Base-by-base conservation (phyloP, 2,113 vertebrate species). In the Eretmochelys imbricata region DNA sequence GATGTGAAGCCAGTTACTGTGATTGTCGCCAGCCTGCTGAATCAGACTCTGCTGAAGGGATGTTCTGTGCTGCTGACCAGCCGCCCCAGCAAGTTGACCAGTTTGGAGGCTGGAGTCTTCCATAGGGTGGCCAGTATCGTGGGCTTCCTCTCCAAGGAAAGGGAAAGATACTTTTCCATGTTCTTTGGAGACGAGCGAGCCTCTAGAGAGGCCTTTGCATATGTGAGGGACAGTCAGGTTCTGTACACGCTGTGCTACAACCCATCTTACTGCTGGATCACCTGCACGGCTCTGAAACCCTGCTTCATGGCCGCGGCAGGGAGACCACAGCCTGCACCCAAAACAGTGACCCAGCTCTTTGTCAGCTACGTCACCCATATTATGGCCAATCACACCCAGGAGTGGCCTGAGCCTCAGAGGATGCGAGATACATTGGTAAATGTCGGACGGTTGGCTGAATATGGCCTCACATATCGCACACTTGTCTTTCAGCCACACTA, bases 211-310 rank as follows among this genome's bases (percentile, higher is more conserved):
- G 96, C 97, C 11, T 87, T 97, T 5, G 76, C 65, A 4, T 96
- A 97, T 57, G 97, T 98, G 93, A 97, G 98, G 84, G 95, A 85
- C 72, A 98, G 96, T 49, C 93, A 98, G 10, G 97, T 98, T 6
- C 97, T 98, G 76, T 97, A 98, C 59, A 97, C 98, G 29, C 85
- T 98, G 88, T 97, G 97, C 46, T 84, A 93, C 55, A 93, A 96
- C 62, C 98, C 98, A 5, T 94, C 94, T 27, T 98, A 98, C 88
- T 98, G 98, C 95, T 98, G 98, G 98, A 89, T 89, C 13, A 89
- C 79, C 5, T 89, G 87, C 87, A 82, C 27, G 2, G 87, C 79
- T 24, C 97, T 97, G 76, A 96, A 96, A 57, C 72, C 76, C 42
- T 95, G 94, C 48, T 85, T 98, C 29, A 31, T 48, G 2, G 4